Evolutionary conservation across 2,113 vertebrate species (phyloP).

Genomic region (Peucedramus taeniatus): DNA sequence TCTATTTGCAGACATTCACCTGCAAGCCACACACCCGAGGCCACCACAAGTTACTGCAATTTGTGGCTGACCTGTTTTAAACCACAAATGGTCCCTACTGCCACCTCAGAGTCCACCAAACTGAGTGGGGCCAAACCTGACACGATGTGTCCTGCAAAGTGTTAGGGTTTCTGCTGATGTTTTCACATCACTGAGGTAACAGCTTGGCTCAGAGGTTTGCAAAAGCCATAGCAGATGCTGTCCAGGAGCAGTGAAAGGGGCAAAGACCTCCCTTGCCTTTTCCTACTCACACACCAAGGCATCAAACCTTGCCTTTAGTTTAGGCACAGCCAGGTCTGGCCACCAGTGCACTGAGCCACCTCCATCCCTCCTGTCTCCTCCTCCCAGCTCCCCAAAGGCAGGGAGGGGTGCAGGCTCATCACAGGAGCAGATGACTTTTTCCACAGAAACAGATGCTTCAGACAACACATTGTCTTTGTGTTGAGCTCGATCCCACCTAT

Average conservation of each 20-base stretch:
- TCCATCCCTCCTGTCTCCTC: neutral
- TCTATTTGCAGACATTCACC: neutral
- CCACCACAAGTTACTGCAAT: neutral
- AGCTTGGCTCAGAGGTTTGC: neutral
- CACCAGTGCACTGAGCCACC: accelerated
- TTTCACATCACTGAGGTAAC: neutral
- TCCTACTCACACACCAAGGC: neutral
- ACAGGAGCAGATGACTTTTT: neutral
- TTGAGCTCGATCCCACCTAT: neutral
- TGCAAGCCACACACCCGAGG: neutral
- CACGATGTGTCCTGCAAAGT: neutral
- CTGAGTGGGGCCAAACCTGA: neutral
- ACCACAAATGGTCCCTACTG: neutral
- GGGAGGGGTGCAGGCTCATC: neutral
- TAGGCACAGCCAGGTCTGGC: neutral
- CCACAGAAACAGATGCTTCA: neutral
- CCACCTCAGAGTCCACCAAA: neutral
- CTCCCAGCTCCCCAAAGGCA: neutral
- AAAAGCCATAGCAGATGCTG: neutral
- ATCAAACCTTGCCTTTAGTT: neutral
- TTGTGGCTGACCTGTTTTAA: neutral
- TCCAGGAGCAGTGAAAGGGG: neutral
- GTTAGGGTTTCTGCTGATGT: neutral
- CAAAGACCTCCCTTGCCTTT: neutral
- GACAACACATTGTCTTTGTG: neutral